These are phyloP conservation scores for Umimayanthus chanpuru DNA, from an alignment of 92 coral and sea anemone genomes.

Conservation along the genomic window DNA sequence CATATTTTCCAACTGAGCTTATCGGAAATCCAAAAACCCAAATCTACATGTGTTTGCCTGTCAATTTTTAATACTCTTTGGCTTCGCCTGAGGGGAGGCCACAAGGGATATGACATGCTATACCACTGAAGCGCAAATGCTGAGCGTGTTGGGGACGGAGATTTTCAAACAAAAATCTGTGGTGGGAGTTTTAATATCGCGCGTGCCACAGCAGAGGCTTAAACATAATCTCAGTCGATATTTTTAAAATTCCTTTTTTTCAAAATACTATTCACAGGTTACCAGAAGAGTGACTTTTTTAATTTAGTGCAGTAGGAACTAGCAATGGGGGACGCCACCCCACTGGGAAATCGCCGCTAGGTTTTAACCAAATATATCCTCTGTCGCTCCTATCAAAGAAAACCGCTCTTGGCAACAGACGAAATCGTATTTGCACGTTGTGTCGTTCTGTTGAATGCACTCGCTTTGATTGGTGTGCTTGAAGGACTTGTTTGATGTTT, in stretches of 20 bases:
- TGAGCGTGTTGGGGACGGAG: background rate
- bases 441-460: constrained; percentile 20
- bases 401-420: constrained; percentile 31
- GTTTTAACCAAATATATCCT: constrained; percentile 26
- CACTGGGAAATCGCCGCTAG: constrained; percentile 25
- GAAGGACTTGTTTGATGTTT: constrained; percentile 32
- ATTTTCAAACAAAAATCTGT: background rate
- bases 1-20: background rate
- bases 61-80: background rate
- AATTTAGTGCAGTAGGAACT: background rate
- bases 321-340: constrained; percentile 28
- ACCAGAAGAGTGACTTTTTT: constrained; percentile 4
- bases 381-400: constrained; percentile 33
- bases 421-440: constrained; percentile 36
- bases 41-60: constrained; percentile 10
- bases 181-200: background rate
- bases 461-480: constrained; percentile 45
- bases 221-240: background rate
- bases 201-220: background rate
- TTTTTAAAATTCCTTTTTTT: constrained; percentile 3
- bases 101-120: background rate
- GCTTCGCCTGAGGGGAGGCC: constrained; percentile 16
- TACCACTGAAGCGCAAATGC: background rate
- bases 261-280: constrained; percentile 1
- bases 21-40: background rate